Evolutionary conservation across 1,140 invertebrate genomes (phyloP).

Genomic region (Calephelis nemesis): DNA sequence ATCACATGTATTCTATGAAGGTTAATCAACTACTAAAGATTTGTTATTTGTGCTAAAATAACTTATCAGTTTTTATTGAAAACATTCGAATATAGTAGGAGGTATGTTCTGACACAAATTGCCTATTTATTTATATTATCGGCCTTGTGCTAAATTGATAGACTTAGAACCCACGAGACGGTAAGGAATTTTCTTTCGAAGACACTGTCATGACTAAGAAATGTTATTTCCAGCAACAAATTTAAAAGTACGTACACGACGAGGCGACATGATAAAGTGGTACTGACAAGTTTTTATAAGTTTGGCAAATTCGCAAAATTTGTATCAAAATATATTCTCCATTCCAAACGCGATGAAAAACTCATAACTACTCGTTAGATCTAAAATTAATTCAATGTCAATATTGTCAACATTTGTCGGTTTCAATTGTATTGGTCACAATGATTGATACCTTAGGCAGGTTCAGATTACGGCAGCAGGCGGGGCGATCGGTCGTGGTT

Average conservation of each 20-base stretch:
- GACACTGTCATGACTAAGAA: constrained; percentile 2
- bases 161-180: background rate
- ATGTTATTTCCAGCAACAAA: constrained; percentile 3
- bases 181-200: background rate
- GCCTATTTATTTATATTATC: background rate
- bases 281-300: background rate
- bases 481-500: constrained; percentile 57
- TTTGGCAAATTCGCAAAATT: constrained; percentile 10
- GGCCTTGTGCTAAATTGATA: constrained; percentile 6
- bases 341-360: background rate
- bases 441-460: constrained; percentile 66
- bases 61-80: too few relatives aligned
- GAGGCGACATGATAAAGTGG: background rate
- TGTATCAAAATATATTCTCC: background rate
- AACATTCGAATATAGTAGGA: too few relatives aligned
- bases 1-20: too few relatives aligned
- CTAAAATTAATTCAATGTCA: background rate
- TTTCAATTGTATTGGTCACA: constrained; percentile 54
- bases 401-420: constrained; percentile 27
- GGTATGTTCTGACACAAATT: too few relatives aligned
- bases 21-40: too few relatives aligned
- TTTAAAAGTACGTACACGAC: constrained; percentile 3
- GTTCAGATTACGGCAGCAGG: constrained; percentile 66
- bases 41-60: too few relatives aligned
- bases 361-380: constrained; percentile 6